These are phyloP conservation scores for Meghimatium bilineatum DNA, from an alignment of 2,888 invertebrate species.

Conservation along the genomic window DNA sequence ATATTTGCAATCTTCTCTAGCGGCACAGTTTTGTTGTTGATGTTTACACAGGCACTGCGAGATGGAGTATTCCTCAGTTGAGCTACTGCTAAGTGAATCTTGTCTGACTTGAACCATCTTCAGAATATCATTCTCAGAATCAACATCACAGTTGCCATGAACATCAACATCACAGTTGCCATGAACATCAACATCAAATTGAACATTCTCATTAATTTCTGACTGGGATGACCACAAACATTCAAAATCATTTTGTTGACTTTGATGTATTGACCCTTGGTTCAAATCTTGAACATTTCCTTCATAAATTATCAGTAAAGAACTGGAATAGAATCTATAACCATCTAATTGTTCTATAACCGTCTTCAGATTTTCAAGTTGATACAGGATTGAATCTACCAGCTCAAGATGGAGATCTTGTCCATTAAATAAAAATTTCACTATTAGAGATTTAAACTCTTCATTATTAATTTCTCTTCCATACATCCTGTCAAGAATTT, in stretches of 20 bases:
- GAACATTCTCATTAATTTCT: background rate
- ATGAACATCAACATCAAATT: background rate
- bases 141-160: background rate
- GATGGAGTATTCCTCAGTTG: background rate
- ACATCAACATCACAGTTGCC: background rate
- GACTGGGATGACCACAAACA: background rate
- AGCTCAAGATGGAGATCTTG: conserved; percentile 72
- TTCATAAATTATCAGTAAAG: conserved; percentile 80
- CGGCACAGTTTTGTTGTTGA: background rate
- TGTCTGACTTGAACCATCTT: background rate
- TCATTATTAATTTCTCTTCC: conserved; percentile 79
- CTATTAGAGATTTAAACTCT: conserved; percentile 78
- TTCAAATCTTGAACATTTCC: conserved; percentile 65
- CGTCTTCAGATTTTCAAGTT: conserved; percentile 76
- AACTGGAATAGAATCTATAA: conserved; percentile 80
- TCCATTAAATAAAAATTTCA: conserved; percentile 80
- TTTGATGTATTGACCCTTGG: background rate
- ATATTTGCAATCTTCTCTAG: background rate
- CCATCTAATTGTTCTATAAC: conserved; percentile 77
- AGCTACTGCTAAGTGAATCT: background rate
- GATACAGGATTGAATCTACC: conserved; percentile 77
- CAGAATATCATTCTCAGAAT: background rate
- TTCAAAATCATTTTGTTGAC: background rate
- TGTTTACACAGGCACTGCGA: background rate
- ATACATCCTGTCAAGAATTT: conserved; percentile 80